Percentiles rank a stretch among this genome's conserved stretches.
Conservation (phyloP, 2,888 invertebrate genomes). For the Drosophila greeni region DNA sequence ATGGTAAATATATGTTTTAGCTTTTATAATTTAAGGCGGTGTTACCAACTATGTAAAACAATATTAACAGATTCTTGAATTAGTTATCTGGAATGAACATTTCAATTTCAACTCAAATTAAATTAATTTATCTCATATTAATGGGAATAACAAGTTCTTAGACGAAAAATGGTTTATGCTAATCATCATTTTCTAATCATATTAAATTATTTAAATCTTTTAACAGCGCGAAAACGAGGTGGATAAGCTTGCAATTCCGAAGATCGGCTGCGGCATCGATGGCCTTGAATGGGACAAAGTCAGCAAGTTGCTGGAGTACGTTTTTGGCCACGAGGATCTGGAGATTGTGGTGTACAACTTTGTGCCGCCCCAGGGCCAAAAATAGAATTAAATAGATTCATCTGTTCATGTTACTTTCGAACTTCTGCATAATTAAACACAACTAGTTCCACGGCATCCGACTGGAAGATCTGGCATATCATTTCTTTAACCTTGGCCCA, state of each 20-base stretch:
- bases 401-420: constrained; percentile 29
- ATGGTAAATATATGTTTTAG: constrained; percentile 63
- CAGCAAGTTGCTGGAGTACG: constrained; percentile 79
- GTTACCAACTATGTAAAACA: not conserved
- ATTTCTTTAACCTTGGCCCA: constrained; percentile 81
- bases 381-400: not conserved
- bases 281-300: constrained; percentile 83
- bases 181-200: not conserved
- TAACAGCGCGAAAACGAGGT: constrained; percentile 78
- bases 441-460: constrained; percentile 79
- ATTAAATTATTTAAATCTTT: not conserved
- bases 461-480: constrained; percentile 80
- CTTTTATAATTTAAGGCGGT: not conserved
- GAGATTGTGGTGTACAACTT: constrained; percentile 81
- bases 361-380: constrained; percentile 67
- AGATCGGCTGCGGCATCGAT: constrained; percentile 85
- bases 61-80: too few species aligned
- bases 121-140: not conserved
- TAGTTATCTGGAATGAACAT: not conserved
- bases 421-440: constrained; percentile 79
- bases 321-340: constrained; percentile 80
- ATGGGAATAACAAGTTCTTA: not conserved
- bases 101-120: not conserved
- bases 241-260: constrained; percentile 82
- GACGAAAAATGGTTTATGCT: not conserved